phyloP scores from a whole-genome alignment of 2,797 vertebrate genomes.

The Sarcophilus harrisii region DNA sequence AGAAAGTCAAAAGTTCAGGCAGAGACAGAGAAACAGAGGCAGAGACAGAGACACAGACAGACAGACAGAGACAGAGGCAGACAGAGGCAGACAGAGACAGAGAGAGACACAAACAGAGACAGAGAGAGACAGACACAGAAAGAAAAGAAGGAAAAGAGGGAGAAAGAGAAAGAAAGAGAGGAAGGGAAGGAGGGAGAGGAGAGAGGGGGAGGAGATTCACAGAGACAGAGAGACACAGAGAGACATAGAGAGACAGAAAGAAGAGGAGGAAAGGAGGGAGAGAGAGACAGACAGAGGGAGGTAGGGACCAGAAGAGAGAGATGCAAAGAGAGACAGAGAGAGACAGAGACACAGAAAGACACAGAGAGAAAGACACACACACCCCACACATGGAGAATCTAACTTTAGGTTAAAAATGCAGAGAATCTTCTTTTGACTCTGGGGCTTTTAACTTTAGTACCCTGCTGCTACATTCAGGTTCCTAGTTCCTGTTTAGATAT shows the following conservation, averaged over 20 bases:
- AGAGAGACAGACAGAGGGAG: no score
- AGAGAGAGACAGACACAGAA: no score
- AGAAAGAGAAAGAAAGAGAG: neutral
- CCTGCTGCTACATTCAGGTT: neutral
- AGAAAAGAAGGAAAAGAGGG: neutral
- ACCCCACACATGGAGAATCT: neutral
- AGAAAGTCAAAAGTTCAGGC: neutral
- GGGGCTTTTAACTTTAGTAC: neutral
- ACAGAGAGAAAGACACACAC: no score
- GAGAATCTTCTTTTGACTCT: neutral
- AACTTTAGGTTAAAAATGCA: neutral
- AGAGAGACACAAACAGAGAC: no score
- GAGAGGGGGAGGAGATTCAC: no score
- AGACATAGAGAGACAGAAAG: neutral
- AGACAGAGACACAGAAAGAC: no score
- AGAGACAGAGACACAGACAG: no score
- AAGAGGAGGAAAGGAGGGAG: neutral
- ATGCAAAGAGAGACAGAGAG: neutral
- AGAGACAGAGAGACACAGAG: no score
- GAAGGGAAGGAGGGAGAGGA: no score
- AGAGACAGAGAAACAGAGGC: no score
- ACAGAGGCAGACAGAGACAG: no score
- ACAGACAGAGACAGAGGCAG: no score
- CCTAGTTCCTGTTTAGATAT: neutral
- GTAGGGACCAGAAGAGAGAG: neutral